phyloP scores from a whole-genome alignment of 2,888 invertebrate species.

The Agrotis segetum region DNA sequence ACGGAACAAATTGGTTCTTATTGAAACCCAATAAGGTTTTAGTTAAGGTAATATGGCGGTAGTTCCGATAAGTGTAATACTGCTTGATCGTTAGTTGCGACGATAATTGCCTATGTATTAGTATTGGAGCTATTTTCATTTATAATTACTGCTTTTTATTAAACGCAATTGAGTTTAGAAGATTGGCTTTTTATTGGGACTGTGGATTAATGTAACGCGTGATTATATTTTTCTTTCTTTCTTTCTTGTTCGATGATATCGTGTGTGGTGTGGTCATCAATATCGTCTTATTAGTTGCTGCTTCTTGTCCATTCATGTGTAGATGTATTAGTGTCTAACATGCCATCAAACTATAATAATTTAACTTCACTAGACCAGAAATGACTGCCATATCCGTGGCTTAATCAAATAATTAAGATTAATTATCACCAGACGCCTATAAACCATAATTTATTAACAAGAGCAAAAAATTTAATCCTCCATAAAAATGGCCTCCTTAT shows the following conservation, averaged over 20 bases:
- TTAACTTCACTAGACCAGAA: conserved; percentile 61
- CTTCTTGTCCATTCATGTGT: conserved; percentile 45
- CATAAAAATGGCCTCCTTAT: conserved; percentile 47
- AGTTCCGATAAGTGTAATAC: conserved; percentile 71
- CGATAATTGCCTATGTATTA: conserved; percentile 67
- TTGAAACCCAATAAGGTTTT: conserved; percentile 67
- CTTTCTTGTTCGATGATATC: conserved; percentile 35
- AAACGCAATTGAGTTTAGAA: conserved; percentile 47
- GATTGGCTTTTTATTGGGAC: conserved; percentile 58
- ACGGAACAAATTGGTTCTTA: conserved; percentile 70
- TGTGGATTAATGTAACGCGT: conserved; percentile 40
- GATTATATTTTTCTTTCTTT: conserved; percentile 46
- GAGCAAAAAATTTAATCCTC: conserved; percentile 48
- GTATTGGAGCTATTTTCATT: conserved; percentile 59
- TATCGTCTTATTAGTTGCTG: conserved; percentile 31
- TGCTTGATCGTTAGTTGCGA: conserved; percentile 69
- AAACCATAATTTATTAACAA: conserved; percentile 59
- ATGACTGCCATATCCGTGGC: conserved; percentile 53
- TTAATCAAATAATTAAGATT: conserved; percentile 61
- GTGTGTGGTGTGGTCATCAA: conserved; percentile 33
- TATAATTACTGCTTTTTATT: conserved; percentile 62
- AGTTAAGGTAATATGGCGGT: conserved; percentile 58
- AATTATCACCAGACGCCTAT: conserved; percentile 57
- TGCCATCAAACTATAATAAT: conserved; percentile 54
- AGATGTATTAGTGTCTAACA: conserved; percentile 48